phyloP scores from a whole-genome alignment of 37 sponge, comb jelly and placozoan genomes.

The Beroe forskalii region DNA sequence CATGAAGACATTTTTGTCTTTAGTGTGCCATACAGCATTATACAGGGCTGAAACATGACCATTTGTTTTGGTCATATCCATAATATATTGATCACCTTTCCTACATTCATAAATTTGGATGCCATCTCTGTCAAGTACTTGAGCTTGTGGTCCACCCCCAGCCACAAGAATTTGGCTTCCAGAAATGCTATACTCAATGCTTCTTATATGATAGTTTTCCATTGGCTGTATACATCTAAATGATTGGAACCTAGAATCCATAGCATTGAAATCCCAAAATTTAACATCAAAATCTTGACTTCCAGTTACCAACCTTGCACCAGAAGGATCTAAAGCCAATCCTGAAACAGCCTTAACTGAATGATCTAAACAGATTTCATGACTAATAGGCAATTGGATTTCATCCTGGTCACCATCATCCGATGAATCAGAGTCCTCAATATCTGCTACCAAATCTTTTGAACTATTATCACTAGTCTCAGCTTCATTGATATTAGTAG shows the following conservation, averaged over 20 bases:
- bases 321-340: constrained; percentile 85
- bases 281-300: constrained; percentile 80
- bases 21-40: constrained; percentile 87
- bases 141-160: constrained; percentile 87
- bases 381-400: constrained; percentile 73
- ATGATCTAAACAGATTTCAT: constrained; percentile 80
- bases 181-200: constrained; percentile 81
- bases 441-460: background rate
- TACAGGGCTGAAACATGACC: constrained; percentile 88
- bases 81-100: constrained; percentile 89
- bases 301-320: constrained; percentile 87
- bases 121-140: constrained; percentile 90
- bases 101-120: constrained; percentile 75
- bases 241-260: constrained; percentile 76
- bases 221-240: constrained; percentile 80
- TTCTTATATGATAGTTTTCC: constrained; percentile 81
- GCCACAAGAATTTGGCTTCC: constrained; percentile 83
- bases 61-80: constrained; percentile 91
- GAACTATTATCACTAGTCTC: too few species aligned
- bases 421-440: constrained; percentile 49
- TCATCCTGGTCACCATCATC: constrained; percentile 59
- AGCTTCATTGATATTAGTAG: background rate
- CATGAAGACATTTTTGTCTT: constrained; percentile 75
- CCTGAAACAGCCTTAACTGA: constrained; percentile 85
- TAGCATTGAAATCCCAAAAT: constrained; percentile 88